Base-by-base conservation (phyloP, 1,140 invertebrate genomes). In the Calephelis virginiensis region DNA sequence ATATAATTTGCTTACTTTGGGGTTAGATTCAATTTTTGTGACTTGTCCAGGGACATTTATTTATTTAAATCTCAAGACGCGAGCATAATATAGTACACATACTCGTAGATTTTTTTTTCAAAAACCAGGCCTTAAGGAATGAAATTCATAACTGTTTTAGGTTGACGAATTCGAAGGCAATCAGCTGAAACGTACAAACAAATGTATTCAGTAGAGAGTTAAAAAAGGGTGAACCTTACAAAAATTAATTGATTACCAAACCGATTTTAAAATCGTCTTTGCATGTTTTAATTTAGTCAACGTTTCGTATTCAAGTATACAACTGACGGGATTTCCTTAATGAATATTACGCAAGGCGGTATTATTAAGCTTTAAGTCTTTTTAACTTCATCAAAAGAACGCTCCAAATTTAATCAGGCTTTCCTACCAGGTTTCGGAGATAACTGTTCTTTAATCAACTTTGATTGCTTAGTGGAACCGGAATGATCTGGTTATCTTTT, bases 281-380 rank as follows among this genome's bases (percentile, higher is more conserved):
- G n/a, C 10, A 53, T 53, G 43, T 50, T 64, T 40, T 68, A 64
- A 49, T 53, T 62, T 61, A 69, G 45, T 61, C 28, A 50, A 46
- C 49, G 17, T 17, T 17, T 53, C 49, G 14, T 53, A 14, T 53
- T 53, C 14, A 53, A 53, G 49, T 53, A 17, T 62, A 10, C 46
- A 63, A 14, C 10, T 63, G 61, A 47, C 28, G 17, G 13, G 49
- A 53, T 53, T 53, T 53, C 49, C 49, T 53, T 53, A 53, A 63
- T 63, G 61, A 63, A 62, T 62, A 47, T 62, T 62, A 62, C 28
- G 17, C 11, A 12, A 46, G 61, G 13, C 13, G 47, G 40, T 63
- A 17, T 62, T 43, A 63, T 63, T 28, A 46, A 63, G 14, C 45
- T 47, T 63, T 63, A 53, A 53, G 49, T 53, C 49, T 53, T 53